Evolutionary conservation across 2,888 invertebrate genomes (phyloP), one percentile per base, ranked within the genome.

Genomic region (Auanema freiburgensis): DNA sequence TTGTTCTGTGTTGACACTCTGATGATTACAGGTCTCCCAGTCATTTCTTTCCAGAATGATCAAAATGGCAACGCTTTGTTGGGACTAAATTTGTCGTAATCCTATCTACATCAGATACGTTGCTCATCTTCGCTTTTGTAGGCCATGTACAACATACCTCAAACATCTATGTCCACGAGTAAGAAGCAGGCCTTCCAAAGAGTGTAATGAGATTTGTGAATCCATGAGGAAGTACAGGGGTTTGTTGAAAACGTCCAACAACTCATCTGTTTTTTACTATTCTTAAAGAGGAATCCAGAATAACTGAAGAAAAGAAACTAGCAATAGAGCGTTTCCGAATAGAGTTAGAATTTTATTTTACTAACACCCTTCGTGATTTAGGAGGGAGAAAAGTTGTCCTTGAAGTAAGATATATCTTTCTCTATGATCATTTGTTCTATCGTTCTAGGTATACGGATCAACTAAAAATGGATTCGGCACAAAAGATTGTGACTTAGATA

Each of bases 401-500:
- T 3, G 62, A 62, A 33, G 57, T 57, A 25, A 14, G n/a, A 46
- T 16, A 5, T 5, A 10, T 3, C 3, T 46, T 3, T 21, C 21
- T 46, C 10, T 46, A 21, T 18, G 6, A 18, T 46, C 3, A 1
- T 11, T n/a, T 25, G 41, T 8, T 4, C 21, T 25, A 50, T 76
- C 80, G n/a, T 78, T 88, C 12, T 77, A 84, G 53, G 79, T 88
- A 60, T 89, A 88, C 84, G 89, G 89, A 1, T 88, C 88, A 0
- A 87, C 88, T 0, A 84, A 84, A 67, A 89, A 88, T 84, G 88
- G 88, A 1, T 88, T 89, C 84, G 88, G 88, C 4, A 87, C 88
- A 66, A 80, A 81, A 52, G 80, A 84, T 25, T 88, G 88, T 71
- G 89, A 89, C 81, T 83, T 89, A 61, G 89, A 89, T 77, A 86